phyloP scores from a whole-genome alignment of 2,888 invertebrate genomes.

The Melanotus villosus region DNA sequence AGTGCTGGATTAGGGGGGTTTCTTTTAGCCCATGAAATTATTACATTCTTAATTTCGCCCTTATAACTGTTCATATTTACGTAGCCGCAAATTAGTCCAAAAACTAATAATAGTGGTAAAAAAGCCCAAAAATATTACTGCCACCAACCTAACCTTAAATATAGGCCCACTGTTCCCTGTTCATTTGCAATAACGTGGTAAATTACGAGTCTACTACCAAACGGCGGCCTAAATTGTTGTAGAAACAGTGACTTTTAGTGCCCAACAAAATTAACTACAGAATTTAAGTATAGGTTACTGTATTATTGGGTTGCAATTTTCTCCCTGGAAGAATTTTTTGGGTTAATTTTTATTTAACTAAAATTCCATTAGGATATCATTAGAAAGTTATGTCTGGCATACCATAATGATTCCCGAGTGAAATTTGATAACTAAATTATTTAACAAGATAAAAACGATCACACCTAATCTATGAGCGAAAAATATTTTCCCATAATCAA shows the following conservation, averaged over 20 bases:
- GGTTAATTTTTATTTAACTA: too few species aligned
- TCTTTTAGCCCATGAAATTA: too few species aligned
- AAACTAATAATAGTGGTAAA: constrained; percentile 9
- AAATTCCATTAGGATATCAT: too few species aligned
- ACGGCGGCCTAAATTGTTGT: background rate
- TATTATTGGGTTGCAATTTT: constrained; percentile 11
- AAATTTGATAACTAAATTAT: constrained; percentile 2
- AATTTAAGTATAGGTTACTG: constrained; percentile 15
- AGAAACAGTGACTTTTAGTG: constrained; percentile 13
- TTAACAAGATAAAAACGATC: background rate
- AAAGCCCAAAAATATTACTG: constrained; percentile 5
- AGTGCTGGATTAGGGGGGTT: too few species aligned
- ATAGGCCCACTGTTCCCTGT: constrained; percentile 23
- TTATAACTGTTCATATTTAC: too few species aligned
- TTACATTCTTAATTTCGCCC: too few species aligned
- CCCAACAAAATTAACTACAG: constrained; percentile 13
- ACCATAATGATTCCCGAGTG: too few species aligned
- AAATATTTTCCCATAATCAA: constrained; percentile 45
- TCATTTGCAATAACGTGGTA: constrained; percentile 22
- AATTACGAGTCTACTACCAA: constrained; percentile 19
- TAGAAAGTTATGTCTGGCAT: too few species aligned
- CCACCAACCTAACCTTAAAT: constrained; percentile 13
- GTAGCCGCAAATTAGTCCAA: background rate
- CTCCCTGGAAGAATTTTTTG: background rate
- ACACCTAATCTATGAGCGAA: constrained; percentile 10